These are phyloP conservation scores for Auanema sp. DNA, from an alignment of 2,888 invertebrate genomes.

Conservation along the genomic window DNA sequence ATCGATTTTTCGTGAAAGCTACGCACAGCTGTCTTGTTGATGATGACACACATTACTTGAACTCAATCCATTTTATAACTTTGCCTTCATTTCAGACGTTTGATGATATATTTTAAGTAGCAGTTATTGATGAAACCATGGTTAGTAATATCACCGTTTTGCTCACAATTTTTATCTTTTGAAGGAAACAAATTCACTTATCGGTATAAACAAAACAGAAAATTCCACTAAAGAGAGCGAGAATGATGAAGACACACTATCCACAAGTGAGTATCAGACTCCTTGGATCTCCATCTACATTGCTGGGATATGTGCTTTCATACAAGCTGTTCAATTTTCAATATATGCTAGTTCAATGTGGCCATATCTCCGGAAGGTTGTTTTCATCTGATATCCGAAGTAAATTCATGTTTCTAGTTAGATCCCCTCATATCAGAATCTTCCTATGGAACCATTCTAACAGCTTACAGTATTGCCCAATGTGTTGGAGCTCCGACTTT, in stretches of 20 bases:
- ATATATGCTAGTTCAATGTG: conserved; percentile 43
- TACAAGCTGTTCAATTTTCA: conserved; percentile 39
- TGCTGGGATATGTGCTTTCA: conserved; percentile 32
- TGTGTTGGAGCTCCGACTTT: conserved; percentile 32
- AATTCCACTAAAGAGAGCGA: background rate
- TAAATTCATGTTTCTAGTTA: conserved; percentile 21
- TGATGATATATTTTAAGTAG: no score
- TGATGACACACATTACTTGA: no score
- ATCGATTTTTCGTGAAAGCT: no score
- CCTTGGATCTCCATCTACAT: conserved; percentile 43
- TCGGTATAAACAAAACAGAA: no score
- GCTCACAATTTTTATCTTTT: no score
- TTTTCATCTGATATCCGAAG: background rate
- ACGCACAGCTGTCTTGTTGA: no score
- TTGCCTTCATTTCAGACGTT: no score
- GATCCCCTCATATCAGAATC: conserved; percentile 31
- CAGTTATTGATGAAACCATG: no score
- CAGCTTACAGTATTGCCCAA: conserved; percentile 37
- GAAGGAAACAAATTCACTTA: no score
- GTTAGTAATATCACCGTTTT: no score
- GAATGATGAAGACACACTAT: background rate
- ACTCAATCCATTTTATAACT: no score
- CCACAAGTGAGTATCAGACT: conserved; percentile 12
- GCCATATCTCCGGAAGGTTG: conserved; percentile 28
- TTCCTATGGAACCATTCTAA: conserved; percentile 35